Base-by-base conservation (phyloP, 1,140 invertebrate genomes). In the Drosophila grimshawi region DNA sequence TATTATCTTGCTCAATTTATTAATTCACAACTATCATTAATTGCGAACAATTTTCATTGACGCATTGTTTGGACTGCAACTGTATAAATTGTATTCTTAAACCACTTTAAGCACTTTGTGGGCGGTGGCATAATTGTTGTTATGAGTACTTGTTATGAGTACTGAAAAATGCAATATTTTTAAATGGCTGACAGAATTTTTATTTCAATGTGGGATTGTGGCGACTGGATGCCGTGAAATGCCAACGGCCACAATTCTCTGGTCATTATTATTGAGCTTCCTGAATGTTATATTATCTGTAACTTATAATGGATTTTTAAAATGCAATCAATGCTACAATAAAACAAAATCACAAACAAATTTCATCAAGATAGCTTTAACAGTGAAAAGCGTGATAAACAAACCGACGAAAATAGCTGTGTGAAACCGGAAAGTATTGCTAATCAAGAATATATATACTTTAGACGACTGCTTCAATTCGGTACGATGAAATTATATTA, bases 141-240 rank as follows among this genome's bases (percentile, higher is more conserved):
- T 45, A 6, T 6, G 30, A 45, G 8, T 19, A 29, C 29, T 53
- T 49, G 61, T 64, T 45, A 6, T 6, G 30, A 45, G 8, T 19
- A 29, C 29, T 53, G 27, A 11, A 37, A 48, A 65, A 65, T 59
- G 45, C 10, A 62, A 39, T 63, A 46, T 70, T 75, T 39, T 70
- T 64, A 52, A 75, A 75, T 70, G 59, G 66, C 53, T 75, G 64
- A 70, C 70, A 59, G 67, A 41, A 45, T 39, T 57, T 63, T 75
- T 63, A 75, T 69, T 75, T 69, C 37, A 19, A 45, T 70, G 46
- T 70, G 52, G 52, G 66, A 35, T 52, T 37, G 65, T 43, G 68
- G 66, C 10, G 39, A 33, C 19, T 35, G 33, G 56, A 10, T 49
- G n/a, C 35, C 45, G n/a, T 67, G 19, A 35, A 55, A 52, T 68